Evolutionary conservation across 2,797 vertebrate species (phyloP).

Genomic region (Fringilla coelebs): DNA sequence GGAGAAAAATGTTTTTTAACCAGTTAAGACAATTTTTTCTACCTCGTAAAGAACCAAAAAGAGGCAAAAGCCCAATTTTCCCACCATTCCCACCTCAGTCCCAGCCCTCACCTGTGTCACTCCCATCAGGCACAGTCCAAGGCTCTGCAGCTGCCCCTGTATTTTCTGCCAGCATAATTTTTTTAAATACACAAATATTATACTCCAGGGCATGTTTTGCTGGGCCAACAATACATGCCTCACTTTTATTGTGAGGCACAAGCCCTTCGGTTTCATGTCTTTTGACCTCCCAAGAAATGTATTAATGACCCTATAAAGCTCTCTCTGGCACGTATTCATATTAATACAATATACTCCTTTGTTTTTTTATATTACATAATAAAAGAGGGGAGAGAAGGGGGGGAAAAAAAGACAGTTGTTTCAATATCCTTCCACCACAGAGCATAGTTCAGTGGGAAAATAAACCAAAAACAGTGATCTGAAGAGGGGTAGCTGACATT

Average conservation of each 20-base stretch:
- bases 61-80: conserved; percentile 43
- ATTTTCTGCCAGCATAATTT: conserved; percentile 62
- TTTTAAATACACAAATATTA: conserved; percentile 68
- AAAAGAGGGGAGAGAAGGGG: neutral
- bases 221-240: conserved; percentile 65
- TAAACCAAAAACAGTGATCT: neutral
- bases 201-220: conserved; percentile 64
- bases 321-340: conserved; percentile 60
- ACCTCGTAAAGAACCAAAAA: conserved; percentile 40
- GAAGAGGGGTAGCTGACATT: neutral
- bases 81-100: neutral
- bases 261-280: conserved; percentile 60
- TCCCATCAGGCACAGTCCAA: neutral
- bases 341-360: conserved; percentile 68
- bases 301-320: conserved; percentile 66
- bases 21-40: neutral
- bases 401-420: neutral
- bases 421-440: conserved; percentile 20
- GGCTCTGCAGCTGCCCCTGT: conserved; percentile 50
- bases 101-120: conserved; percentile 59
- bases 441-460: neutral
- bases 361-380: conserved; percentile 58
- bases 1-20: conserved; percentile 11
- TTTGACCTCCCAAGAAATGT: conserved; percentile 68
- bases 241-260: conserved; percentile 68